Base-by-base conservation (phyloP, 2,888 invertebrate species). In the Anoncus sp. region DNA sequence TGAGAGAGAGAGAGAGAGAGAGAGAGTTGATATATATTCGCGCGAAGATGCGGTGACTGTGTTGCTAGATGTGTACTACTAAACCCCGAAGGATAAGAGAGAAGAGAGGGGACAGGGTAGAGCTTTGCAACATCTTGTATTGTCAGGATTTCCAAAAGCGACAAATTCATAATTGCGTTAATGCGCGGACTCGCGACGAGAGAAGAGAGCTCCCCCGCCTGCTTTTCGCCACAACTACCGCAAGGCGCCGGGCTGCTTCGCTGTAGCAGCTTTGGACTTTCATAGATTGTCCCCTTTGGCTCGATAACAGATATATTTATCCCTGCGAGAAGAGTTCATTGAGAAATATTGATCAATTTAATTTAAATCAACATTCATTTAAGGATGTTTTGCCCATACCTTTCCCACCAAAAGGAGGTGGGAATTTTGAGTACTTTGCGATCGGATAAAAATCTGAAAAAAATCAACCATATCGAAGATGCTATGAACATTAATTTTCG, bases 131-230 rank as follows among this genome's bases (percentile, higher is more conserved):
- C 91, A 90, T 90, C 89, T 90, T 91, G 91, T 91, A 90, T 90
- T 90, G 90, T 90, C 90, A 90, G 87, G 87, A 88, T 86, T 87
- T 87, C 85, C 51, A 51, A 60, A 77, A 85, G 86, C 89, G 89
- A 90, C 88, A 89, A 90, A 91, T 91, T 90, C 89, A 90, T 91
- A 91, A 90, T 90, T 90, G 87, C 90, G 87, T 89, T 90, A 89
- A 89, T 90, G 87, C 87, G 87, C 87, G 87, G 45, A 43, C 22
- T 35, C 18, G n/a, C 38, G 31, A 51, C 10, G 12, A 24, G 27
- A 38, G 24, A 16, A 16, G 40, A 20, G 84, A 83, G 84, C 81
- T 84, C 83, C 82, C 35, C 51, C 51, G 22, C 84, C 82, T 35
- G 20, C 16, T 40, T 55, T 49, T 14, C 24, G 84, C 87, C 88